phyloP scores from a whole-genome alignment of 2,113 vertebrate genomes.

The Mola mola region DNA sequence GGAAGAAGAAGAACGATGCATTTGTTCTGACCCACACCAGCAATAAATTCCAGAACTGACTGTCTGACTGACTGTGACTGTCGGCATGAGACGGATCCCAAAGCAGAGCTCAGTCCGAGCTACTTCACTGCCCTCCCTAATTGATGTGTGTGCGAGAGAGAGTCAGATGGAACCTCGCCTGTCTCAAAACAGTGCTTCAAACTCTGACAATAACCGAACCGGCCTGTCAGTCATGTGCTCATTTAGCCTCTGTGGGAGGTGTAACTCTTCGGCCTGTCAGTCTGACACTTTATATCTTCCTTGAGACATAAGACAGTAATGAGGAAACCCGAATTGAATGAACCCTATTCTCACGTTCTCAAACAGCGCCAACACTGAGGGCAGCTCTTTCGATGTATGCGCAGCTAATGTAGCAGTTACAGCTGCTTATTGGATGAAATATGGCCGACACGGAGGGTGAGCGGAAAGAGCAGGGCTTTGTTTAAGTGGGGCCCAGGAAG shows the following conservation, averaged over 20 bases:
- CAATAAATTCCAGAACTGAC: too few relatives aligned
- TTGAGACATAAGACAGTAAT: constrained; percentile 53
- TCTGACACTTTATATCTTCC: constrained; percentile 29
- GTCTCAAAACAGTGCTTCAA: constrained; percentile 19
- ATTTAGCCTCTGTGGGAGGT: constrained; percentile 33
- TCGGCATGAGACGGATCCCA: constrained; percentile 10
- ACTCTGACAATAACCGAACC: constrained; percentile 30
- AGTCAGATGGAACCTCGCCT: constrained; percentile 15
- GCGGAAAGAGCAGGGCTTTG: constrained; percentile 21
- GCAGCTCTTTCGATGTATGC: constrained; percentile 47
- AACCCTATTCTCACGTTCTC: constrained; percentile 1
- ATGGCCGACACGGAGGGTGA: constrained; percentile 57
- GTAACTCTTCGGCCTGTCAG: constrained; percentile 36
- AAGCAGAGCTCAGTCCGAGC: constrained; percentile 34
- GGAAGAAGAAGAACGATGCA: too few relatives aligned
- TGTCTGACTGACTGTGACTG: too few relatives aligned
- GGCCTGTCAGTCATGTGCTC: constrained; percentile 63
- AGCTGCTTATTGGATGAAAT: constrained; percentile 73
- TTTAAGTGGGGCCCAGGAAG: background rate
- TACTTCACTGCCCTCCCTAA: constrained; percentile 55
- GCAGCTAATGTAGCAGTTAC: constrained; percentile 76
- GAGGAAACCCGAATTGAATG: constrained; percentile 36
- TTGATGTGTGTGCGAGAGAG: constrained; percentile 26
- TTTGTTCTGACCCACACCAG: too few relatives aligned
- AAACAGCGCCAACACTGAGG: constrained; percentile 30